Evolutionary conservation across 2,113 vertebrate genomes (phyloP), one percentile per base, ranked within the genome.

Genomic region (Mesocricetus auratus): DNA sequence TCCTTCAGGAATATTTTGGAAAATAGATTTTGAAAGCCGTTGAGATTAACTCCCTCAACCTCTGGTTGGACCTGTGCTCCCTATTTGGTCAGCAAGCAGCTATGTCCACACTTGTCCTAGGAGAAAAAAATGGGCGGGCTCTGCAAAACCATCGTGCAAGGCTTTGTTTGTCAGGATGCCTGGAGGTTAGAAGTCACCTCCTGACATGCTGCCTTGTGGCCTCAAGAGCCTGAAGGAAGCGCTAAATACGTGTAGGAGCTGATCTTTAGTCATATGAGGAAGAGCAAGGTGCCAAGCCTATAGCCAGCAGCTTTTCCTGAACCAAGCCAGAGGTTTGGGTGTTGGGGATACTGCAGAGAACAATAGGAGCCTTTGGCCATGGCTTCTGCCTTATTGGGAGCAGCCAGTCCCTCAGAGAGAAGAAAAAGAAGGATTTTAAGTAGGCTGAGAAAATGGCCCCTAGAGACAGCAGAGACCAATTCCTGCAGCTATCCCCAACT

Each of bases 231-330:
- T 56, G 60, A 83, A 93, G 62, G 33, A 86, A 69, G 11, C 3
- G 33, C 36, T 22, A 29, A 17, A 24, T 60, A 53, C 12, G 13
- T 33, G 16, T 15, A 91, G 79, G 62, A 85, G 7, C n/a, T 87
- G 56, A 53, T 79, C 47, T 56, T 22, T 53, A 24, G 60, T 58
- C 19, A 68, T 33, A 68, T 29, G 68, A 71, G 29, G 74, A 91
- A 42, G 42, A n/a, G 21, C n/a, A 92, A 71, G 36, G 60, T 73
- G 36, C 24, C 47, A 89, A 60, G 50, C 56, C 62, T 42, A 53
- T 39, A 82, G 36, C 22, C 83, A 91, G 87, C 24, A 39, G 68
- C 78, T 60, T 96, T 92, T 92, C 50, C 50, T 31, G 83, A 93
- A 68, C 75, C 21, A n/a, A 87, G 31, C 2, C 47, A 47, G 50